Evolutionary conservation across 64 coral and sea anemone genomes (phyloP).

Genomic region (Acropora yongei): DNA sequence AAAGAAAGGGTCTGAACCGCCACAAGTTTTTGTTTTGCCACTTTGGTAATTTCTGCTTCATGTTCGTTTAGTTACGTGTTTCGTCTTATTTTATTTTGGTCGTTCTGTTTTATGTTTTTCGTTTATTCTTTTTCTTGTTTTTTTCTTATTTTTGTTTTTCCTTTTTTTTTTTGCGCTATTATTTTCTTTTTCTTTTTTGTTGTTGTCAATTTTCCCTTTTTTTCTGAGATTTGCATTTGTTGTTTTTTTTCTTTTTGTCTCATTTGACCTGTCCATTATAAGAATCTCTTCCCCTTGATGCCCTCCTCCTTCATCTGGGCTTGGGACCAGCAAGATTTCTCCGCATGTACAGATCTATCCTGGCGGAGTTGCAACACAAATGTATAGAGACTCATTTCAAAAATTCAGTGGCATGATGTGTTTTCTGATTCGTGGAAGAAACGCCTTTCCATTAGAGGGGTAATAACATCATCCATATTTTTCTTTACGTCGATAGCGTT

Average conservation of each 20-base stretch:
- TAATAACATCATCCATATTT: neutral
- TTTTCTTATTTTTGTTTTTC: neutral
- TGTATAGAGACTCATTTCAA: neutral
- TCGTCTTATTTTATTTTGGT: neutral
- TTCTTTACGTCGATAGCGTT: neutral
- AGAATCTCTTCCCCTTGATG: no score
- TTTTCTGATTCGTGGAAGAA: neutral
- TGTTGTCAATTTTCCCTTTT: neutral
- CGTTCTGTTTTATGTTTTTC: no score
- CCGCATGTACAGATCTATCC: neutral
- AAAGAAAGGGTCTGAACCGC: neutral
- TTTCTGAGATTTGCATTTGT: neutral
- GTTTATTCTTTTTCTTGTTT: neutral
- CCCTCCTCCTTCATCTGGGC: constrained; percentile 1
- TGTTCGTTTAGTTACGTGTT: neutral
- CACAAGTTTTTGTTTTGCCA: neutral
- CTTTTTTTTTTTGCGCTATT: neutral
- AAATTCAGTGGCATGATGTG: neutral
- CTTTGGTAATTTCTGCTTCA: no score
- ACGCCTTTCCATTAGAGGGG: neutral
- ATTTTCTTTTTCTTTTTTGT: neutral
- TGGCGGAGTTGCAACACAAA: neutral
- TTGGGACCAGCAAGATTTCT: neutral
- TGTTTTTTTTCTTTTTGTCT: neutral
- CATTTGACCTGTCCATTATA: neutral